Conservation (phyloP, 2,113 vertebrate genomes). For the Myrmecophaga tridactyla region DNA sequence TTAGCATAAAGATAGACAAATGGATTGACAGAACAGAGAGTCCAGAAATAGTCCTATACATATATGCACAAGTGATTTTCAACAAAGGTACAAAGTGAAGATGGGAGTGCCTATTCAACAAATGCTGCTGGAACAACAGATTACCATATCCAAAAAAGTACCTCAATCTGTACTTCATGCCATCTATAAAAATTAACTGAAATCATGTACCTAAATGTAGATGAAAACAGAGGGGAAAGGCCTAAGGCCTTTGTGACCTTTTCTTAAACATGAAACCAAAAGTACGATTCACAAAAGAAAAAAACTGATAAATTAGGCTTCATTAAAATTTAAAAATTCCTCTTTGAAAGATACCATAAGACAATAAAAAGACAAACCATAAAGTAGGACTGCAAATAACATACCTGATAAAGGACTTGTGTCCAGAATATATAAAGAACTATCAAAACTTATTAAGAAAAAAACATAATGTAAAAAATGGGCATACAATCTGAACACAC, state of each 20-base stretch:
- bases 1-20: not conserved
- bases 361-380: not conserved
- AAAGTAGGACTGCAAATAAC: not conserved
- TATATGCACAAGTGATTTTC: not conserved
- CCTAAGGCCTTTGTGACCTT: not conserved
- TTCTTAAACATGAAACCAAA: not conserved
- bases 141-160: not conserved
- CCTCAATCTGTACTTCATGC: not conserved
- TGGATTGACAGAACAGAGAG: not conserved
- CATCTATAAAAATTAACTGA: not conserved
- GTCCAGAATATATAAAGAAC: constrained; percentile 38
- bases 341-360: not conserved
- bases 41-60: not conserved
- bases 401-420: not conserved
- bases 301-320: not conserved
- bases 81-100: not conserved
- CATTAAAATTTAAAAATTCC: not conserved
- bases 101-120: not conserved
- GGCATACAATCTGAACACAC: not conserved
- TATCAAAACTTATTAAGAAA: not conserved
- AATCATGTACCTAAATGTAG: not conserved
- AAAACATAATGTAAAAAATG: not conserved
- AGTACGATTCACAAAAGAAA: not conserved
- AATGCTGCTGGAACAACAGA: not conserved
- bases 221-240: not conserved